Evolutionary conservation across 2,888 invertebrate species (phyloP), one percentile per base, ranked within the genome.

Genomic region (Hypselothyrea guttata): DNA sequence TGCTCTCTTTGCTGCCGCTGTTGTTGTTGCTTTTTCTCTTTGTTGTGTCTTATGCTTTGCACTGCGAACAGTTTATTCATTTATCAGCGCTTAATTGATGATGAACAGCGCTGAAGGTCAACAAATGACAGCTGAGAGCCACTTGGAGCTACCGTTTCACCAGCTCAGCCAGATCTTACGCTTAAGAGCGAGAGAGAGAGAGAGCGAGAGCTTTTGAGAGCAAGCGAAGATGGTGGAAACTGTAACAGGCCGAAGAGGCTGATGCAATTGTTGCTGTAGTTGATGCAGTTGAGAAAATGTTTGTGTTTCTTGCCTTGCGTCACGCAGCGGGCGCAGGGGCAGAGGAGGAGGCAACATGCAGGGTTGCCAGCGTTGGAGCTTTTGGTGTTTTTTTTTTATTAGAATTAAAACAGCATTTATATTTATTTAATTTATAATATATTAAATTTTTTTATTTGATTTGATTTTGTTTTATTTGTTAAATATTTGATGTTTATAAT

Each of bases 21-120:
- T 15, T 7, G 4, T 35, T 35, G 8, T 33, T 33, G 27, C 34
- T 38, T 28, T 12, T 34, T 30, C 9, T 34, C 31, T 27, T 37
- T 40, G 46, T 53, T 68, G 54, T 44, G 15, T 45, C 45, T 56
- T 59, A 47, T 13, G 41, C 16, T 67, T 62, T 54, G 41, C 48
- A 42, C 22, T 22, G 30, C 33, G 13, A 55, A 69, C 68, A 52
- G 68, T 64, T 59, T 64, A 52, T 59, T 59, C 54, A 68, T 68
- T 70, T 70, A 70, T 69, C 70, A 70, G 66, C 54, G 66, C 61
- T 54, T 66, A 54, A 70, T 66, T 70, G 70, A 66, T 66, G 55
- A 65, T 57, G 69, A 48, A 4, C 52, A 46, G 69, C 37, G 51
- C 52, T 76, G 76, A 77, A 77, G 76, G 76, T 77, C 76, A 76